These are phyloP conservation scores for Saguinus midas DNA, from an alignment of 2,113 vertebrate species.

Conservation along the genomic window DNA sequence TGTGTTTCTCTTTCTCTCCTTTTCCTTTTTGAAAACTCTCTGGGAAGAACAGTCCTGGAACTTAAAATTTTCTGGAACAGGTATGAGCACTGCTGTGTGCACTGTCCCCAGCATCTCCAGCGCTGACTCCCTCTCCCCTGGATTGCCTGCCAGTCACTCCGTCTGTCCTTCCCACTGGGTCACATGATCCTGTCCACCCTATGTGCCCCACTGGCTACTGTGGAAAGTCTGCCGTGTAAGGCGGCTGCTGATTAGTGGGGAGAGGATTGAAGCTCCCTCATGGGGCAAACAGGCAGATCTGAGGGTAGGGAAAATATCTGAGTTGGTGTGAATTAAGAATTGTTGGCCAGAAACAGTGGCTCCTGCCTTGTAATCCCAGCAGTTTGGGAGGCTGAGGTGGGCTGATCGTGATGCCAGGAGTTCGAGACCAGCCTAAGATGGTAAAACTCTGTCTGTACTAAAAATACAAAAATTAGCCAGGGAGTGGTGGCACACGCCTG, in stretches of 20 bases:
- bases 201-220: rapidly evolving
- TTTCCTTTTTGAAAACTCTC: not conserved
- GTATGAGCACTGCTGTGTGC: rapidly evolving
- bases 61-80: not conserved
- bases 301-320: not conserved
- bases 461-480: too few relatives aligned
- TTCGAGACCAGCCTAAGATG: too few relatives aligned
- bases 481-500: too few relatives aligned
- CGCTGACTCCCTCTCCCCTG: not conserved
- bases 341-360: not conserved
- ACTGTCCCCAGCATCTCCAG: not conserved
- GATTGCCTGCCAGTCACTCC: not conserved
- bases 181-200: too few relatives aligned
- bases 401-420: too few relatives aligned
- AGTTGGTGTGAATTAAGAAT: not conserved
- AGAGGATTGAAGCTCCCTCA: not conserved
- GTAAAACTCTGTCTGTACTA: too few relatives aligned
- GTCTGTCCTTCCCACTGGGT: not conserved
- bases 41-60: not conserved
- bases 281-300: not conserved
- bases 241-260: too few relatives aligned
- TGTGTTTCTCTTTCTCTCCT: too few relatives aligned
- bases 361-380: too few relatives aligned
- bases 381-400: too few relatives aligned
- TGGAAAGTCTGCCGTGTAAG: rapidly evolving